Conservation (phyloP, 1,140 invertebrate species). For the Drosophila cardini region DNA sequence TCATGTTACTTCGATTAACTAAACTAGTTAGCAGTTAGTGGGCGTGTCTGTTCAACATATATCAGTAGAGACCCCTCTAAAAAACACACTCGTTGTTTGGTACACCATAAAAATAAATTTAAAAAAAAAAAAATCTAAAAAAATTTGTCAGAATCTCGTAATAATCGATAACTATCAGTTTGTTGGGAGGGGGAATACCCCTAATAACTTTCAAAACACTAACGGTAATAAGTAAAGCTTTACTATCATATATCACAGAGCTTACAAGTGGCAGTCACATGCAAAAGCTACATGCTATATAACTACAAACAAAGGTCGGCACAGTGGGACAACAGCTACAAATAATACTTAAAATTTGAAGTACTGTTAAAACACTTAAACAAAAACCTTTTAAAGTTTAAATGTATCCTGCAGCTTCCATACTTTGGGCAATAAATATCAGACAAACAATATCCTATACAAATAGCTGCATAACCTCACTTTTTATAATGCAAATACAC, state of each 20-base stretch:
- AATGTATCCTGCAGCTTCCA: conserved; percentile 63
- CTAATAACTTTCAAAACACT: conserved; percentile 17
- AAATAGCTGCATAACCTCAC: conserved; percentile 51
- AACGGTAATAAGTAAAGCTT: conserved; percentile 39
- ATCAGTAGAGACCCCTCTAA: conserved; percentile 44
- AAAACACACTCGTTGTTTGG: conserved; percentile 55
- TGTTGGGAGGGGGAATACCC: neutral
- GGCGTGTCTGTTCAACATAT: conserved; percentile 20
- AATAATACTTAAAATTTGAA: neutral
- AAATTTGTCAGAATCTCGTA: conserved; percentile 2
- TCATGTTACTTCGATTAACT: conserved; percentile 36
- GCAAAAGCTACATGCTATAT: conserved; percentile 41
- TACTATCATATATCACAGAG: conserved; percentile 49
- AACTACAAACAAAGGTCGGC: conserved; percentile 13
- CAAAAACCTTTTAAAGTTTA: conserved; percentile 11
- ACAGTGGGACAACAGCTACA: conserved; percentile 5
- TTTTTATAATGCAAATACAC: conserved; percentile 63
- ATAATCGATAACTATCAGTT: conserved; percentile 26
- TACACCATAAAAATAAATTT: conserved; percentile 37
- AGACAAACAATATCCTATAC: conserved; percentile 53
- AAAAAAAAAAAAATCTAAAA: no score
- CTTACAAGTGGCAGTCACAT: conserved; percentile 37
- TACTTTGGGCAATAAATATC: conserved; percentile 21
- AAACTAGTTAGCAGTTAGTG: conserved; percentile 17
- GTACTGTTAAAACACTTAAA: conserved; percentile 1